A percentile compares a stretch with the other conserved stretches of the same genome.
These are phyloP conservation scores for Chaetura pelagica DNA, from an alignment of 2,113 vertebrate species.

Conservation along the genomic window DNA sequence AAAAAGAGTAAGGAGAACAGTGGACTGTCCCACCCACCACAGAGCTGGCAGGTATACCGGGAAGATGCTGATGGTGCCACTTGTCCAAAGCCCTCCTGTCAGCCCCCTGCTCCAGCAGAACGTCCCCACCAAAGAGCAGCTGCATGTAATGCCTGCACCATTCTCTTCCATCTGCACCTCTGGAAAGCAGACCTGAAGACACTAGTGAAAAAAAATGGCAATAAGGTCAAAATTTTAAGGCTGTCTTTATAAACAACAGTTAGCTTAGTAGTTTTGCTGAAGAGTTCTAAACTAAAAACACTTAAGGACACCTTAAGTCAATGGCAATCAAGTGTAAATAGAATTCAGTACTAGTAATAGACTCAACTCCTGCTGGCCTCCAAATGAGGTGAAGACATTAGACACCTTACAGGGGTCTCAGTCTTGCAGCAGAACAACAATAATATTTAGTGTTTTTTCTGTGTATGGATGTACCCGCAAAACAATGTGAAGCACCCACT, in stretches of 20 bases:
- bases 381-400: not conserved
- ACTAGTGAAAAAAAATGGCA: not conserved
- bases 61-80: not conserved
- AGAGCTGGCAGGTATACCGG: fast-evolving
- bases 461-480: not conserved
- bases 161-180: fast-evolving
- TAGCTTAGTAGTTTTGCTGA: not conserved
- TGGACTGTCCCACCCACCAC: fast-evolving
- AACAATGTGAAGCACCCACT: not conserved
- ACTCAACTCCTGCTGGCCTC: not conserved
- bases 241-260: not conserved
- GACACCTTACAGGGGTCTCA: not conserved
- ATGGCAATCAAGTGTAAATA: not conserved
- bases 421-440: not conserved
- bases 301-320: not conserved
- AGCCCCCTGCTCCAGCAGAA: not conserved
- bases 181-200: not conserved
- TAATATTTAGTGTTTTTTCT: not conserved
- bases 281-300: not conserved
- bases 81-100: not conserved
- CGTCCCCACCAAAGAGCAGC: not conserved
- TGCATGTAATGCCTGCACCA: not conserved
- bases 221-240: not conserved
- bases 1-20: not conserved
- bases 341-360: not conserved